phyloP scores from a whole-genome alignment of 2,797 vertebrate genomes.

The Acrocephalus scirpaceus region DNA sequence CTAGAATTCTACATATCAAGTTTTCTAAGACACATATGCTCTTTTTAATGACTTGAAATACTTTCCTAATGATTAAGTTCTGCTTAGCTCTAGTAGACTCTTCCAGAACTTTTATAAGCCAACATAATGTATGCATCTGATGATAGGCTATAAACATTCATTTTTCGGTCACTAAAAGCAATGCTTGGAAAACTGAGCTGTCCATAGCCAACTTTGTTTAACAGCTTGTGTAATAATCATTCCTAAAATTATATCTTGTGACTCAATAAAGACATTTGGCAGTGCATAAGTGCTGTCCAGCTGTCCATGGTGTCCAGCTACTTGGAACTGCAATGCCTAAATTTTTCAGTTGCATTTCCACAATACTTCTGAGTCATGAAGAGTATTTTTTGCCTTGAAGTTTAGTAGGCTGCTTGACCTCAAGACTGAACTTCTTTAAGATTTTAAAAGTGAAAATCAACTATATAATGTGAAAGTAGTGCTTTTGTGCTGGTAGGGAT shows the following conservation, averaged over 20 bases:
- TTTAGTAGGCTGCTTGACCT: not conserved
- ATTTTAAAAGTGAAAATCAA: not conserved
- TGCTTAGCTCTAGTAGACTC: not conserved
- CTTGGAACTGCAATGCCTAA: not conserved
- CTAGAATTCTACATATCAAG: constrained; percentile 36
- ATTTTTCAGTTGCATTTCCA: not conserved
- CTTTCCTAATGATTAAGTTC: constrained; percentile 59
- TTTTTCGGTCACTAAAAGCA: not conserved
- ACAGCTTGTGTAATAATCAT: not conserved
- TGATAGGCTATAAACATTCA: not conserved
- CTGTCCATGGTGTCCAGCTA: not conserved
- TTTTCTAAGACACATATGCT: constrained; percentile 41
- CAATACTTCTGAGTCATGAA: not conserved
- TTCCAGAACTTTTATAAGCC: not conserved
- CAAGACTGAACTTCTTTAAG: not conserved
- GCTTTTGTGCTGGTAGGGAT: not conserved
- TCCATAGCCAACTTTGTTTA: not conserved
- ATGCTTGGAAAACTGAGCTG: not conserved
- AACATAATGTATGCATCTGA: not conserved
- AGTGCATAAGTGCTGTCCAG: not conserved
- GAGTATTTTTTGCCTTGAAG: not conserved
- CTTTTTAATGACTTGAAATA: constrained; percentile 54
- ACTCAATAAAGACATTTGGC: not conserved
- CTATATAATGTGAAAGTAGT: not conserved
- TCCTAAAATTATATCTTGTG: not conserved